Conservation (phyloP, 2,888 invertebrate species). For the Pachycephus smyrnensis region DNA sequence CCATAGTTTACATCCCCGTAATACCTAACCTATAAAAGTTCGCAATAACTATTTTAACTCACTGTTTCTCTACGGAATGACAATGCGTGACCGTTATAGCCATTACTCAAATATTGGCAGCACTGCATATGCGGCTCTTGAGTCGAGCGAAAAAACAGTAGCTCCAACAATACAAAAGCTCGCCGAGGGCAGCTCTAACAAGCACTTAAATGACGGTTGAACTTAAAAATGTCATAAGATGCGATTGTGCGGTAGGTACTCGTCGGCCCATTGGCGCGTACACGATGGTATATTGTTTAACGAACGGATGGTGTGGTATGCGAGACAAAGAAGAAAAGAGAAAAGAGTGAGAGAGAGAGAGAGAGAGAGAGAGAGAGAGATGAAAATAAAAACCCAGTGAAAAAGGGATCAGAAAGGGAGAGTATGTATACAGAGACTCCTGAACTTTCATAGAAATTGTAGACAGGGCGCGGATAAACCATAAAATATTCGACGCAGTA, state of each 20-base stretch:
- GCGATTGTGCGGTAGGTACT: conserved; percentile 53
- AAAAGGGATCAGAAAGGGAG: neutral
- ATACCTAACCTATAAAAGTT: neutral
- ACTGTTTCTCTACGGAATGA: neutral
- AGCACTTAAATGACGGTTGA: conserved; percentile 54
- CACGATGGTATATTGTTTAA: conserved; percentile 62
- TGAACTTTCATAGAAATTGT: neutral
- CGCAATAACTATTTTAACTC: neutral
- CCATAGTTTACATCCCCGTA: neutral
- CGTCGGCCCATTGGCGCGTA: conserved; percentile 60
- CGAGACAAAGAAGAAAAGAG: conserved; percentile 25
- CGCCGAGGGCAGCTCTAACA: conserved; percentile 51
- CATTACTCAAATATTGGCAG: neutral
- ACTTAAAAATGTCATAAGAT: conserved; percentile 60
- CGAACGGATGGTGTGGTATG: conserved; percentile 28
- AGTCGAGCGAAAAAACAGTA: conserved; percentile 11
- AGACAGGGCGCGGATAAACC: neutral
- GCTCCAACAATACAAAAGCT: conserved; percentile 38
- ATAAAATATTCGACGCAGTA: neutral
- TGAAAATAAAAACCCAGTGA: neutral
- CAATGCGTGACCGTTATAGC: neutral
- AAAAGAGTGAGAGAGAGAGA: conserved; percentile 9
- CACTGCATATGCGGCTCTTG: neutral
- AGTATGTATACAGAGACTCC: neutral
- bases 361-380: neutral